phyloP scores from a whole-genome alignment of 2,797 vertebrate genomes.

The Morus bassanus region DNA sequence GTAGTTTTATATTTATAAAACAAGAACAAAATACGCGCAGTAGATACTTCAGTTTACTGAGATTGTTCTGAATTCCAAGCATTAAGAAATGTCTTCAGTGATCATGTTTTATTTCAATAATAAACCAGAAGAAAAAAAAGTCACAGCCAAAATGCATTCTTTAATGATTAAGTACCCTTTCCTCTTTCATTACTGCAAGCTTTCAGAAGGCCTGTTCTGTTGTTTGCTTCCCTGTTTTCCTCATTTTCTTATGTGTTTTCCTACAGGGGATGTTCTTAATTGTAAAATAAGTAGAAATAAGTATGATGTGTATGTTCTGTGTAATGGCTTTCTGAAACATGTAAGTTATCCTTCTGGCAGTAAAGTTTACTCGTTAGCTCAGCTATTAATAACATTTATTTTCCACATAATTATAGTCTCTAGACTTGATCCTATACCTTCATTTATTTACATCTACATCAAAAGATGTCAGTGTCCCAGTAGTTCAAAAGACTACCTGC shows the following conservation, averaged over 20 bases:
- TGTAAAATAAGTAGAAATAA: constrained; percentile 42
- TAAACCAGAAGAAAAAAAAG: constrained; percentile 56
- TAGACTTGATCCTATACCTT: background rate
- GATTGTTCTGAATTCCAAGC: constrained; percentile 26
- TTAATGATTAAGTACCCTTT: constrained; percentile 39
- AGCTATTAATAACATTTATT: background rate
- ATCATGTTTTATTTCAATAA: constrained; percentile 66
- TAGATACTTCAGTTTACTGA: constrained; percentile 39
- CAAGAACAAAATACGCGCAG: background rate
- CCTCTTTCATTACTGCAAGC: constrained; percentile 16
- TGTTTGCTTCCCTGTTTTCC: background rate
- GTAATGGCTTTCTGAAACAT: background rate
- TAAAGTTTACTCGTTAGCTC: background rate
- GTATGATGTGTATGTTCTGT: background rate
- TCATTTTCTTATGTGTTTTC: constrained; percentile 9
- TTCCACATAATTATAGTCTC: background rate
- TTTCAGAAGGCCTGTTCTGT: constrained; percentile 16
- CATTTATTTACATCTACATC: background rate
- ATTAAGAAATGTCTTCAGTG: constrained; percentile 65
- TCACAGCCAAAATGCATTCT: constrained; percentile 52
- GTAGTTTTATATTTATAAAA: constrained; percentile 41
- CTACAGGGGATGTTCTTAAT: background rate
- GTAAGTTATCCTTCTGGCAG: background rate
- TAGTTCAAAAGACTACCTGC: background rate
- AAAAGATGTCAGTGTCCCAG: background rate